A percentile compares a stretch with the other conserved stretches of the same genome.
These are phyloP conservation scores for Pygoscelis antarcticus DNA, from an alignment of 2,113 vertebrate genomes.

Conservation along the genomic window DNA sequence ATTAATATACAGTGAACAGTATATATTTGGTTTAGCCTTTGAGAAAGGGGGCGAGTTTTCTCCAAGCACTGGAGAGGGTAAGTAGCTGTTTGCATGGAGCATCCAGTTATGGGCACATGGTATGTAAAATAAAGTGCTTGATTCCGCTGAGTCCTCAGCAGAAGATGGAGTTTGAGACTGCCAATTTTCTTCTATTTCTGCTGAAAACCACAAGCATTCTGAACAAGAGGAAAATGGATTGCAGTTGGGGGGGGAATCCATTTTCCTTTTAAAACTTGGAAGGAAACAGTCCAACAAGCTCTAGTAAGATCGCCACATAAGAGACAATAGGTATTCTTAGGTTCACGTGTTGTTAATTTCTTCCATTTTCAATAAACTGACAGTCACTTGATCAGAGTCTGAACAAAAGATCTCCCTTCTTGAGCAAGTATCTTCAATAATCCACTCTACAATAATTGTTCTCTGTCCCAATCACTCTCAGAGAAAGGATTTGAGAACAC, in stretches of 20 bases:
- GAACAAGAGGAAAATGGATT: neutral
- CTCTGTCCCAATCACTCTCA: neutral
- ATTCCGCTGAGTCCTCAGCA: neutral
- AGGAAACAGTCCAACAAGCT: neutral
- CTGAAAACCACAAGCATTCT: neutral
- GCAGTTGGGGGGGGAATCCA: fast-evolving
- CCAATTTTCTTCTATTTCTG: neutral
- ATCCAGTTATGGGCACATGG: neutral
- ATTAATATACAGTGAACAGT: neutral
- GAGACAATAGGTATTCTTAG: neutral
- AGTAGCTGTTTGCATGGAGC: neutral
- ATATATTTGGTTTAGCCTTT: neutral
- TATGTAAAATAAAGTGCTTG: neutral
- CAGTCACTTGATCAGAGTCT: neutral
- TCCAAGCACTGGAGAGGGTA: neutral
- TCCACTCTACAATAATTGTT: neutral
- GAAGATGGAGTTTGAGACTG: neutral
- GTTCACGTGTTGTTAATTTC: neutral
- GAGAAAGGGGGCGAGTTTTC: neutral
- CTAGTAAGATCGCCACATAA: neutral
- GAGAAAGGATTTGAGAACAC: neutral
- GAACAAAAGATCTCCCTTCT: neutral
- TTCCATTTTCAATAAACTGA: neutral
- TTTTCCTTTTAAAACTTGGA: neutral
- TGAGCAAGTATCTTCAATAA: neutral